Percentiles rank a stretch among this genome's conserved stretches.
Evolutionary conservation across 2,888 invertebrate genomes (phyloP).

Genomic region (Mystacides longicornis): DNA sequence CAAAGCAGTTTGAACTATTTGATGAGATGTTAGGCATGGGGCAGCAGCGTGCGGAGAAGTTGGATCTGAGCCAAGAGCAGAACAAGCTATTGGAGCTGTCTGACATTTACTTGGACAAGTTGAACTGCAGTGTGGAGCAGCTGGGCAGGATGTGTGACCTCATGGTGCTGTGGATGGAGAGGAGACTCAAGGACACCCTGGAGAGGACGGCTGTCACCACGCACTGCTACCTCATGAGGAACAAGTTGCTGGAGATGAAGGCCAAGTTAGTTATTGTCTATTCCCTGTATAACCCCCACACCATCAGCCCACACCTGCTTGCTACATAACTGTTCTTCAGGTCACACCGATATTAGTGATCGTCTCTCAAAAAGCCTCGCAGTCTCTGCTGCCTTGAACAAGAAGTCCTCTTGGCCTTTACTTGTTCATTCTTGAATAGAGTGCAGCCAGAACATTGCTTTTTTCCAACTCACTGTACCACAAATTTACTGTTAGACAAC

Average conservation of each 20-base stretch:
- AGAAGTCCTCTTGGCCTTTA: no score
- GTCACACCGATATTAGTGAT: no score
- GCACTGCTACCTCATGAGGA: conserved; percentile 38
- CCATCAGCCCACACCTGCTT: no score
- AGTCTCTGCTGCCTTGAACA: no score
- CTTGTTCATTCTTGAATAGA: no score
- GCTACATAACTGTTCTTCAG: no score
- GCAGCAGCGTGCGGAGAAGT: not conserved
- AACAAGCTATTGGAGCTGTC: conserved; percentile 33
- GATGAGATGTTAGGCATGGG: not conserved
- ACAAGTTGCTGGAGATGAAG: conserved; percentile 41
- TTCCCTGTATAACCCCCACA: no score
- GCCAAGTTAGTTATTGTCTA: conserved; percentile 47
- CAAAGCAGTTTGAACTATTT: conserved; percentile 35
- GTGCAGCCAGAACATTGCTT: no score
- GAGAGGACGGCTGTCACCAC: conserved; percentile 36
- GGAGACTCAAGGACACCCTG: conserved; percentile 35
- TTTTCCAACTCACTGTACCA: no score
- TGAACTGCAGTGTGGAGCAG: conserved; percentile 4
- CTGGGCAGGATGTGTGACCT: conserved; percentile 27
- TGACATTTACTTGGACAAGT: conserved; percentile 26
- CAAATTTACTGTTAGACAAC: no score
- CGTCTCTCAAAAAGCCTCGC: no score
- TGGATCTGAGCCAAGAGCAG: conserved; percentile 28
- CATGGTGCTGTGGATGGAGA: conserved; percentile 45